A percentile compares a stretch with the other conserved stretches of the same genome.
These are phyloP conservation scores for Diabrotica virgifera DNA, from an alignment of 1,140 invertebrate genomes.

Conservation along the genomic window DNA sequence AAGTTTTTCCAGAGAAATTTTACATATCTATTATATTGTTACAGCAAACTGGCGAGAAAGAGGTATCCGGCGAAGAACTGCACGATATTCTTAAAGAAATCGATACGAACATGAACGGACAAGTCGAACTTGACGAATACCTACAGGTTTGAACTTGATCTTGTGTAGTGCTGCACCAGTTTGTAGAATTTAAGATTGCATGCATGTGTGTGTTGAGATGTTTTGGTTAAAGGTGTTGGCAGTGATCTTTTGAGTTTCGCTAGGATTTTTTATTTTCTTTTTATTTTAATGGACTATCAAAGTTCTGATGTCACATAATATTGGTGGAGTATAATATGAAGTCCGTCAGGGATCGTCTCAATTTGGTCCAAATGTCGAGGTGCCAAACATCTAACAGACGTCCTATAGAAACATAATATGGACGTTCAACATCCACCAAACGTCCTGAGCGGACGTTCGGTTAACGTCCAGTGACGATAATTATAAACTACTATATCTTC, in stretches of 20 bases:
- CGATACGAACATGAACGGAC: slow-evolving; percentile 98
- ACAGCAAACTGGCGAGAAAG: slow-evolving; percentile 84
- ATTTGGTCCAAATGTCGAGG: no score
- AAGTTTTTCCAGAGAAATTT: slow-evolving; percentile 42
- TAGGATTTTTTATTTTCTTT: slow-evolving; percentile 7
- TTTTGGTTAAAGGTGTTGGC: not conserved
- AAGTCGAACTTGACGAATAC: slow-evolving; percentile 98
- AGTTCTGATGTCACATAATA: no score
- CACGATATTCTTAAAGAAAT: slow-evolving; percentile 98
- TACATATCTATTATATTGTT: slow-evolving; percentile 44
- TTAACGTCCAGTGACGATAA: no score
- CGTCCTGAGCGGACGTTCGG: no score
- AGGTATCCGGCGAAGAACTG: slow-evolving; percentile 90
- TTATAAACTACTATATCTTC: no score
- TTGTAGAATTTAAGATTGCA: not conserved
- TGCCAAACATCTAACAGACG: no score
- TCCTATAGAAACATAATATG: no score
- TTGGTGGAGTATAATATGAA: no score
- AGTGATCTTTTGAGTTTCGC: slow-evolving; percentile 14
- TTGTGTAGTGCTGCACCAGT: not conserved
- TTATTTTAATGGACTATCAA: no score
- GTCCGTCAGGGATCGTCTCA: no score
- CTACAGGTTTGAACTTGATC: slow-evolving; percentile 77
- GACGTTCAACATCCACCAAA: no score
- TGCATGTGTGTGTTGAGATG: slow-evolving; percentile 19